Conservation (phyloP, 2,888 invertebrate genomes). For the Patella ulyssiponensis region DNA sequence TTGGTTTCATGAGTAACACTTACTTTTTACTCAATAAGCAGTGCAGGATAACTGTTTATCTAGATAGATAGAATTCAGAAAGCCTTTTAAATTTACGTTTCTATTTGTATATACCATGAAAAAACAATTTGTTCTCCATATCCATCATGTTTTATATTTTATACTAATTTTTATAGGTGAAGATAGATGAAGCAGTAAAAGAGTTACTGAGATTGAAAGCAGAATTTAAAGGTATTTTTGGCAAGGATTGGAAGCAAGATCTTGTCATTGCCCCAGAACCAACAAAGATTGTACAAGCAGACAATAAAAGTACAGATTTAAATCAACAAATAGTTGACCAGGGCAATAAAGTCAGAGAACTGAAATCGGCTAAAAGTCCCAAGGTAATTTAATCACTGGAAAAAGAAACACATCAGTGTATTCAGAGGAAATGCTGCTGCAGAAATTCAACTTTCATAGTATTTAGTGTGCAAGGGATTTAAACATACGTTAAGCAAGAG, state of each 20-base stretch:
- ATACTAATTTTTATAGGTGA: not conserved
- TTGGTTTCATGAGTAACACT: too few relatives aligned
- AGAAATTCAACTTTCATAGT: too few relatives aligned
- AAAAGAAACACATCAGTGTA: not conserved
- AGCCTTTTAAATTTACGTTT: too few relatives aligned
- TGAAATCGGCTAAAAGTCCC: slow-evolving; percentile 80
- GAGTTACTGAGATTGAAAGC: slow-evolving; percentile 80
- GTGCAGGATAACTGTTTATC: too few relatives aligned
- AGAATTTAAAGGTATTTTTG: slow-evolving; percentile 82
- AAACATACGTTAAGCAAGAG: too few relatives aligned
- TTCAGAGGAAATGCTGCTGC: not conserved
- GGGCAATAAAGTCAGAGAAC: slow-evolving; percentile 81
- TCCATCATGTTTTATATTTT: too few relatives aligned
- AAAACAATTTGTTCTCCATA: too few relatives aligned
- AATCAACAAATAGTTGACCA: slow-evolving; percentile 75
- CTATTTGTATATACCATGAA: too few relatives aligned
- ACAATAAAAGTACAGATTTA: slow-evolving; percentile 48
- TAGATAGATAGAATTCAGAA: too few relatives aligned
- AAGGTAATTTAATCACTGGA: slow-evolving; percentile 73
- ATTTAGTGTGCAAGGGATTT: too few relatives aligned
- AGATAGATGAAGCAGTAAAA: slow-evolving; percentile 76
- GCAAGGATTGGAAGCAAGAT: slow-evolving; percentile 78
- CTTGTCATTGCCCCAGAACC: slow-evolving; percentile 25
- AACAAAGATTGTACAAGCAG: slow-evolving; percentile 22
- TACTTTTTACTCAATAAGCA: too few relatives aligned